Conservation (phyloP, 2,888 invertebrate species). For the Torymus aiolomorphi region DNA sequence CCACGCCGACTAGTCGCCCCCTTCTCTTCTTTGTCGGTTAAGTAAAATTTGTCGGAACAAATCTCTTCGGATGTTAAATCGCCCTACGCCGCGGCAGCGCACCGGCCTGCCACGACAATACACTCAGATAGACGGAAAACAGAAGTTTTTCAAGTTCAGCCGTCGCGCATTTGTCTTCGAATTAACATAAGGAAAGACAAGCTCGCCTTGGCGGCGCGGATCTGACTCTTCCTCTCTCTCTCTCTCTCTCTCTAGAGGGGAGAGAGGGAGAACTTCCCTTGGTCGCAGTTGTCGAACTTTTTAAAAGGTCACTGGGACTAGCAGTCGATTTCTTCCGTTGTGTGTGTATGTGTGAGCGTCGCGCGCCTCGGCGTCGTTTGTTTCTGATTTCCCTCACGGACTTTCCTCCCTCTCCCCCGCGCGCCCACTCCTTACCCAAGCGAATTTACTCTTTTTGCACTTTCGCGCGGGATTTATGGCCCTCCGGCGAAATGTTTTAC, state of each 20-base stretch:
- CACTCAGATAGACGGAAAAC: background rate
- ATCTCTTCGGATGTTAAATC: constrained; percentile 25
- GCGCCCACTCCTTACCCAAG: background rate
- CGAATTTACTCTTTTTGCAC: constrained; percentile 15
- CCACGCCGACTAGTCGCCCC: too few species aligned
- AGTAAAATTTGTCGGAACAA: constrained; percentile 40
- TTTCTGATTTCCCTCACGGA: constrained; percentile 53
- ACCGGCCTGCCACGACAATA: too few species aligned
- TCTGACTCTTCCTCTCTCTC: too few species aligned
- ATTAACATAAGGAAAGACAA: constrained; percentile 49
- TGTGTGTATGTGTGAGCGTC: background rate
- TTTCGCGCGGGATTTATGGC: constrained; percentile 44
- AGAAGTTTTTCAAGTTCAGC: constrained; percentile 56
- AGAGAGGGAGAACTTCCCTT: background rate
- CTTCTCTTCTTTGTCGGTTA: background rate
- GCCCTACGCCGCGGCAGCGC: background rate
- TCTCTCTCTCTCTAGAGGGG: too few species aligned
- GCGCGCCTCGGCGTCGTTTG: constrained; percentile 27
- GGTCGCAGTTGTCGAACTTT: constrained; percentile 42
- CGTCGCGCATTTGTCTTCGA: constrained; percentile 35
- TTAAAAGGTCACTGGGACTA: constrained; percentile 49
- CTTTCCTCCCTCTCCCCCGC: background rate
- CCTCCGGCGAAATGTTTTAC: constrained; percentile 50
- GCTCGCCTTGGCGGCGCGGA: too few species aligned
- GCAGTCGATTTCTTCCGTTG: constrained; percentile 37